Evolutionary conservation across 2,797 vertebrate species (phyloP).

Genomic region (Hephaestus fuliginosus): DNA sequence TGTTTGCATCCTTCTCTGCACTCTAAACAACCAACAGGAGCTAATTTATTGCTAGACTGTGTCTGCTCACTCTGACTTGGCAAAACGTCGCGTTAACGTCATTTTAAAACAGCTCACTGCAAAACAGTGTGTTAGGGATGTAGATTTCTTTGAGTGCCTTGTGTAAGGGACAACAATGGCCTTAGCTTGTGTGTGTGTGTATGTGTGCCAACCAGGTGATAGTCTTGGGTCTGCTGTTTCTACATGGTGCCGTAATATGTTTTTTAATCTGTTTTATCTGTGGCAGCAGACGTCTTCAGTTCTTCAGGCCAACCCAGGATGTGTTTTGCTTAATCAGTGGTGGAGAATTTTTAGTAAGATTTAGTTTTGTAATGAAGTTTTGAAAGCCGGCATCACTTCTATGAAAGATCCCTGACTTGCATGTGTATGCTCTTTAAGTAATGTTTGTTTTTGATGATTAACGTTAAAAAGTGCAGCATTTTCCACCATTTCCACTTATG

Average conservation of each 20-base stretch:
- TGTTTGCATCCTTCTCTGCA: constrained; percentile 21
- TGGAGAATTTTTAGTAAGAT: background rate
- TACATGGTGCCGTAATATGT: constrained; percentile 2
- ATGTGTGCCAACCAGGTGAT: constrained; percentile 11
- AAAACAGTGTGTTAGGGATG: background rate
- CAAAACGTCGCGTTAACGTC: background rate
- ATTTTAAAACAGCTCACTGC: background rate
- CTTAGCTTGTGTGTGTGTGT: constrained; percentile 2
- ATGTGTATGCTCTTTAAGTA: constrained; percentile 2
- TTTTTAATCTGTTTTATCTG: constrained; percentile 12
- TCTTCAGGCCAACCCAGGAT: background rate
- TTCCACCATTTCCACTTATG: background rate
- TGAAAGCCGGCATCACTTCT: background rate
- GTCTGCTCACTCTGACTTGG: background rate
- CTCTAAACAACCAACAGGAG: background rate
- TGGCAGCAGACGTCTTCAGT: background rate
- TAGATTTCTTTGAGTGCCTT: background rate
- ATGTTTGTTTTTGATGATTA: background rate
- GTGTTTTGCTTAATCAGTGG: background rate
- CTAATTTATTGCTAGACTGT: background rate
- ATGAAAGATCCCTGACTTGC: background rate
- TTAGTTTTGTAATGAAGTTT: background rate
- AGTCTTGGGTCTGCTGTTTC: constrained; percentile 15
- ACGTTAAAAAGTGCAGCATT: background rate
- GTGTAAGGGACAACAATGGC: background rate